Evolutionary conservation across 2,888 invertebrate species (phyloP), one percentile per base, ranked within the genome.

Genomic region (Aradus depressus): DNA sequence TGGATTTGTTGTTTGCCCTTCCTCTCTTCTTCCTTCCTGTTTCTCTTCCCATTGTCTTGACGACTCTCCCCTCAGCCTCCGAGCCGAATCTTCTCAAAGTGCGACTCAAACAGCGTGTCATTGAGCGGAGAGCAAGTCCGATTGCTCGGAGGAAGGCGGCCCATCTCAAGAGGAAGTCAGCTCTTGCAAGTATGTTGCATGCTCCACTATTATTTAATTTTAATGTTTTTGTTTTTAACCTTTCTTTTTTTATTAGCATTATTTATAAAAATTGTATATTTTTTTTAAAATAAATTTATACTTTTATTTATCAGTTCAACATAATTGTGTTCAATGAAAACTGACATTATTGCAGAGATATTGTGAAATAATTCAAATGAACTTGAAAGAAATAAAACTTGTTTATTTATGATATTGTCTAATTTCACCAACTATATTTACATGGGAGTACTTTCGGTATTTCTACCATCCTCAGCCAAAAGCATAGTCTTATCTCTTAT

Each of bases 41-140:
- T 43, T 44, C 31, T 44, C 19, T 34, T 45, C 19, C 45, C 12
- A 3, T 19, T 16, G n/a, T 14, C 34, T 34, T n/a, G 12, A 31
- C 10, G 12, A 10, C 50, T 21, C 48, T 44, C 66, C 67, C 71
- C 69, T 60, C 77, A 89, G 92, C 92, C 68, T 93, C 93, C 73
- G 93, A 93, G 80, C 92, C 93, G 64, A 93, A 95, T 78, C 80
- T 93, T 74, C 79, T 89, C 75, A 90, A 89, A 77, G 84, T 89
- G 72, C 82, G 88, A 61, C 79, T 89, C 68, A 90, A 89, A 75
- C 87, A 91, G 75, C 88, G 93, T 69, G 92, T 93, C 68, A 85
- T 90, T 75, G 92, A 93, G 72, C 81, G 92, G 61, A 82, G 93
- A 69, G 86, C 89, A 68, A 92, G 91, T 68, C 92, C 93, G 63